Evolutionary conservation across 2,113 vertebrate species (phyloP).

Genomic region (Numenius arquata): DNA sequence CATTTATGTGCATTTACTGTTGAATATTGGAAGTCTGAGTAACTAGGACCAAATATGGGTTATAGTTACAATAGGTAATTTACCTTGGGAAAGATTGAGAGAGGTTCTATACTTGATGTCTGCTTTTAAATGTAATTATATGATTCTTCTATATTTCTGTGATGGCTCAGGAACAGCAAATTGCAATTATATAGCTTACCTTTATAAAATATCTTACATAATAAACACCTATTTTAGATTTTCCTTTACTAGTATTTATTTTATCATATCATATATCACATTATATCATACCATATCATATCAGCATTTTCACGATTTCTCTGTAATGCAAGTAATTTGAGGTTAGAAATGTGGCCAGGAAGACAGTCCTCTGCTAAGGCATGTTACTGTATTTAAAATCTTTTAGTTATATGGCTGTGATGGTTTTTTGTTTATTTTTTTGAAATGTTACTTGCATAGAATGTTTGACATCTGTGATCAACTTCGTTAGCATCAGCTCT

Average conservation of each 20-base stretch:
- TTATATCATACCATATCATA: neutral
- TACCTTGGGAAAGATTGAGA: neutral
- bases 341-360: neutral
- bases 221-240: accelerated
- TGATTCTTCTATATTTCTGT: neutral
- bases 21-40: neutral
- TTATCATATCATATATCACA: neutral
- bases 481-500: neutral
- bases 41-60: neutral
- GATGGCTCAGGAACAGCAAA: neutral
- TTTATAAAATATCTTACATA: neutral
- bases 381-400: neutral
- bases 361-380: neutral
- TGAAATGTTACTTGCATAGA: neutral
- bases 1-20: neutral
- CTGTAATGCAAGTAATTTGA: neutral
- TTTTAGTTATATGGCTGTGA: neutral
- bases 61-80: neutral
- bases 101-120: neutral
- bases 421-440: neutral
- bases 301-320: neutral
- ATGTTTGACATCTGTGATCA: neutral
- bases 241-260: neutral
- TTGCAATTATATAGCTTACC: neutral
- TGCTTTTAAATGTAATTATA: neutral